Conservation (phyloP, 2,888 invertebrate species). For the Orthosia gracilis region DNA sequence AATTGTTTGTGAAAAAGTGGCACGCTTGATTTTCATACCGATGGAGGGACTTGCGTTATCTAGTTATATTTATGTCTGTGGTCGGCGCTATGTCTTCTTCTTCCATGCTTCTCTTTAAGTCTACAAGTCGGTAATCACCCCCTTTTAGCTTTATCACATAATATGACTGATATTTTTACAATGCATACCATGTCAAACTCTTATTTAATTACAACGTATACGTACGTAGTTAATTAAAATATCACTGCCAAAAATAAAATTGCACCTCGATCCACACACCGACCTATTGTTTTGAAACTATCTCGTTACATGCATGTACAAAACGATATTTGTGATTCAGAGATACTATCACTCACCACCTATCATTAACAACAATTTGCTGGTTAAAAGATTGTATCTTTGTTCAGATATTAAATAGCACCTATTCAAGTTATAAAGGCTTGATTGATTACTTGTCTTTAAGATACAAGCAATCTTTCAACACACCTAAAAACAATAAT, state of each 20-base stretch:
- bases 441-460: slow-evolving; percentile 24
- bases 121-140: too few species aligned
- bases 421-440: slow-evolving; percentile 13
- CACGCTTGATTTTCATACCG: too few species aligned
- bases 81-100: too few species aligned
- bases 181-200: too few species aligned
- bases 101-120: too few species aligned
- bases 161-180: too few species aligned
- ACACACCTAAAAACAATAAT: neutral
- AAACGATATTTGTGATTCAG: slow-evolving; percentile 27
- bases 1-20: too few species aligned
- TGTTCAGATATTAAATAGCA: slow-evolving; percentile 17
- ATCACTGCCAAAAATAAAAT: slow-evolving; percentile 9
- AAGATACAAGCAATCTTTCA: neutral
- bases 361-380: slow-evolving; percentile 24
- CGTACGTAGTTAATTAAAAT: too few species aligned
- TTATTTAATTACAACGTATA: too few species aligned
- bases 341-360: slow-evolving; percentile 18
- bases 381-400: slow-evolving; percentile 27
- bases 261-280: neutral
- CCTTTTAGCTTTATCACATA: too few species aligned
- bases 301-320: slow-evolving; percentile 1
- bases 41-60: too few species aligned
- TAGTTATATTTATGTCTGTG: too few species aligned
- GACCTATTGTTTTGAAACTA: slow-evolving; percentile 37